Evolutionary conservation across 2,888 invertebrate species (phyloP), one percentile per base, ranked within the genome.

Genomic region (Arge pagana): DNA sequence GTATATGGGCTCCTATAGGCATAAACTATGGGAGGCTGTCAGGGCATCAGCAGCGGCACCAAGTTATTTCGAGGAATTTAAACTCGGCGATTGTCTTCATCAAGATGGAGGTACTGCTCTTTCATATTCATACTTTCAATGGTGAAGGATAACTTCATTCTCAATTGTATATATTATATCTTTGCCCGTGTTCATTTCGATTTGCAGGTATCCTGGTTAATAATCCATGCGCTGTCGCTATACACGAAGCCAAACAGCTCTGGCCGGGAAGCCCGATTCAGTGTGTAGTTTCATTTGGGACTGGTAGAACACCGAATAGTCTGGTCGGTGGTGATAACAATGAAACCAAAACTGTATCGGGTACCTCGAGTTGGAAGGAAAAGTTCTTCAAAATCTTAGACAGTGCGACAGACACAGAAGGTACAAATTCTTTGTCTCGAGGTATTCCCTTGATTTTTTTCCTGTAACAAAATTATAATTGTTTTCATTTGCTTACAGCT

Each of bases 31-130:
- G 92, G 87, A 93, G 78, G 89, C 90, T 10, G 87, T 92, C 19
- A 79, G 93, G 60, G 95, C 95, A 0, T 93, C 93, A 1, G 90
- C 93, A 35, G 94, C 95, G 36, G 95, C 95, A 4, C 96, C 95
- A 2, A 90, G 91, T 0, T 94, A 93, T 80, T 96, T 93, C 79
- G 86, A 89, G 68, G 94, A 93, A 77, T 89, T 86, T 69, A 81
- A 82, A 58, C 78, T 87, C 15, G 85, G 85, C 50, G 85, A 86
- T 7, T 81, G 83, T 62, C 74, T 90, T 78, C 69, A 76, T 80
- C 63, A 84, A 77, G 81, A 84, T 79, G 84, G 84, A 81, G 80
- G 83, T 83, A 77, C 75, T n/a, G n/a, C n/a, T n/a, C n/a, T n/a
- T n/a, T n/a, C n/a, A n/a, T n/a, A n/a, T n/a, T n/a, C n/a, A n/a